phyloP scores from a whole-genome alignment of 2,113 vertebrate species.

The Channa argus region DNA sequence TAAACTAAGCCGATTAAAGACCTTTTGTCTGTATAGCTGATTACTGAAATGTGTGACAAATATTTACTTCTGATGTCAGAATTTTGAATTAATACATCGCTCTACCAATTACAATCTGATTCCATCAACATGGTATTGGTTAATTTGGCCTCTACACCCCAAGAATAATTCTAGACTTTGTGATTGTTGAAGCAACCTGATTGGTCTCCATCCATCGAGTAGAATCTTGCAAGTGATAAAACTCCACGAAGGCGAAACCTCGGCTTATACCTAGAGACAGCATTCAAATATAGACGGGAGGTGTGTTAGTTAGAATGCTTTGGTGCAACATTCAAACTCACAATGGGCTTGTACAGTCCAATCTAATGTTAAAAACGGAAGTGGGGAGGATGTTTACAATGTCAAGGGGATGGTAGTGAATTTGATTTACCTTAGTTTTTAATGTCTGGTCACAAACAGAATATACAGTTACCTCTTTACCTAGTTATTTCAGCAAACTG shows the following conservation, averaged over 20 bases:
- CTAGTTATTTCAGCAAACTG: conserved; percentile 37
- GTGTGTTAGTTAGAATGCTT: conserved; percentile 98
- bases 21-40: conserved; percentile 10
- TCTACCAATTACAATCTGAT: conserved; percentile 26
- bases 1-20: conserved; percentile 10
- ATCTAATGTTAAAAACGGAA: conserved; percentile 82
- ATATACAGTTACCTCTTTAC: conserved; percentile 55
- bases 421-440: conserved; percentile 88
- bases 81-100: background rate
- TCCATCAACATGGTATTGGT: conserved; percentile 8
- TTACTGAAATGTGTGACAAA: no score
- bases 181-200: conserved; percentile 99
- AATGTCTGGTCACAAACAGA: conserved; percentile 79
- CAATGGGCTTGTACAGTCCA: conserved; percentile 90
- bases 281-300: conserved; percentile 99
- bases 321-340: conserved; percentile 95
- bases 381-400: conserved; percentile 63
- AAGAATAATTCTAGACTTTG: conserved; percentile 90
- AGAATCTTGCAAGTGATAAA: conserved; percentile 99
- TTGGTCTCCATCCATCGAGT: conserved; percentile 99
- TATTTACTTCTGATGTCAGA: conserved; percentile 16
- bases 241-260: conserved; percentile 99
- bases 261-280: conserved; percentile 99
- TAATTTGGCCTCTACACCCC: conserved; percentile 57
- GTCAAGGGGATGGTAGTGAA: conserved; percentile 41